These are phyloP conservation scores for Cygnus atratus DNA, from an alignment of 2,113 vertebrate genomes.

Conservation along the genomic window DNA sequence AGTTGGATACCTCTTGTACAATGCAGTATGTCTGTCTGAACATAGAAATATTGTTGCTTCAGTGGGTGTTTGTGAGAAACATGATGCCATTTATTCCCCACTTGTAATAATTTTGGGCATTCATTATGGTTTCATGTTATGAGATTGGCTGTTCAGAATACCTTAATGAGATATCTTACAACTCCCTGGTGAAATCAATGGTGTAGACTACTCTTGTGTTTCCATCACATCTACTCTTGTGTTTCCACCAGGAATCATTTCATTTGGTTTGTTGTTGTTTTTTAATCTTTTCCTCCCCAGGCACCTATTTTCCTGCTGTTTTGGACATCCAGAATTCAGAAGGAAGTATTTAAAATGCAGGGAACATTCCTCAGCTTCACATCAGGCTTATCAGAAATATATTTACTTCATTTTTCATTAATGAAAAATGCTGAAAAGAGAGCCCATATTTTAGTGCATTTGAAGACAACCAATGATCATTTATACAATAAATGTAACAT, in stretches of 20 bases:
- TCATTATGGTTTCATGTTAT: not conserved
- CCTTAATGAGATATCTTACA: not conserved
- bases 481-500: not conserved
- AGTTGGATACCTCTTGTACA: not conserved
- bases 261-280: not conserved
- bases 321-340: not conserved
- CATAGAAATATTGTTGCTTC: not conserved
- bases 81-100: not conserved
- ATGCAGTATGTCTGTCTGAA: not conserved
- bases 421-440: not conserved
- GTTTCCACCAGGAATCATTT: not conserved
- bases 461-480: not conserved
- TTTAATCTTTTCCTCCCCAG: not conserved
- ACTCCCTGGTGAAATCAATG: not conserved
- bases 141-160: conserved; percentile 13
- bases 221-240: not conserved
- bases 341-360: not conserved
- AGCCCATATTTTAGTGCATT: not conserved
- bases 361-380: not conserved
- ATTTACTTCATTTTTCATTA: not conserved
- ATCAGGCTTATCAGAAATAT: not conserved
- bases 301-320: not conserved
- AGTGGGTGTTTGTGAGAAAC: not conserved
- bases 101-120: not conserved
- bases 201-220: not conserved